Base-by-base conservation (phyloP, 2,113 vertebrate species). In the Physeter macrocephalus region DNA sequence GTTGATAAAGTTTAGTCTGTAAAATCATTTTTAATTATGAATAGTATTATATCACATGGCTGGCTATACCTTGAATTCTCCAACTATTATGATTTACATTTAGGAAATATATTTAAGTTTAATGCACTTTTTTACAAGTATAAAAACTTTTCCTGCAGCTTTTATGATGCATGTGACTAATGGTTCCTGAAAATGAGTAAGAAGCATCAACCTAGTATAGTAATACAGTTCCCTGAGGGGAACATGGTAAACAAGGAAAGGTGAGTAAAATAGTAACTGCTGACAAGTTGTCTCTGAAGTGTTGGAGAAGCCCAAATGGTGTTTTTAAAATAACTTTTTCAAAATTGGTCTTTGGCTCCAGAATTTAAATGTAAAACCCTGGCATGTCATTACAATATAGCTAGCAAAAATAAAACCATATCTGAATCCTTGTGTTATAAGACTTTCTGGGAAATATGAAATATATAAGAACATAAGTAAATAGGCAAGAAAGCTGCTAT, bases 341-440 rank as follows among this genome's bases (percentile, higher is more conserved):
- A 71, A 69, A 64, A 46, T 20, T 69, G 8, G 31, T 21, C 52
- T 39, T 82, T 87, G 43, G 27, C 25, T 90, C 36, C 17, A 87
- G 15, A 77, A 82, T 82, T 86, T 75, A 82, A 94, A 81, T 41
- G n/a, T 74, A 90, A 81, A 57, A 86, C 12, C 7, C 31, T 61
- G 9, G 4, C 9, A 77, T 36, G n/a, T 41, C 34, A 57, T 54
- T 74, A 67, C 7, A 85, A 57, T 21, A 88, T 71, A 75, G 41
- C 23, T 25, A 69, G 77, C 52, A 83, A 91, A 74, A 91, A 92
- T 20, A 81, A 96, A 94, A 69, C 18, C 7, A 10, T 14, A 39
- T 92, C 34, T n/a, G 43, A 82, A 77, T 71, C 52, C 36, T 54
- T 89, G 31, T 49, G 36, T 61, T 41, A 23, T 36, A 84, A 66